Evolutionary conservation across 2,888 invertebrate genomes (phyloP).

Genomic region (Cerceris rybyensis): DNA sequence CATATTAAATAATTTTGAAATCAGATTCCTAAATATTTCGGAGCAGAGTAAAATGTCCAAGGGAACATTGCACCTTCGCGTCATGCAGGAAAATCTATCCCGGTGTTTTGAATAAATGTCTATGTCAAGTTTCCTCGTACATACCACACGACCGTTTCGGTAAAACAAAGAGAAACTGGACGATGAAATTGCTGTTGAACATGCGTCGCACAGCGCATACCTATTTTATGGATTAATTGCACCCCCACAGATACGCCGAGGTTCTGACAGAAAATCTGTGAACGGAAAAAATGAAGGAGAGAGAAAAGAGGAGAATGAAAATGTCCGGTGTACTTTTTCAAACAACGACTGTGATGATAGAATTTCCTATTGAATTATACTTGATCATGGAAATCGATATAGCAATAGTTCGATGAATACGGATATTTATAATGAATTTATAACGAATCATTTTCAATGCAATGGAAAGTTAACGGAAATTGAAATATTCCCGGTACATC

Average conservation of each 20-base stretch:
- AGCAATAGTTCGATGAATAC: too few species aligned
- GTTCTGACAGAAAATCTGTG: slow-evolving; percentile 15
- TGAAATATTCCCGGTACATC: too few species aligned
- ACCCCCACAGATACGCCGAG: slow-evolving; percentile 1
- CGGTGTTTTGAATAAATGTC: slow-evolving; percentile 55
- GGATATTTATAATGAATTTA: too few species aligned
- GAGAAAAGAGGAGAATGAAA: not conserved
- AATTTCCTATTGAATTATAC: slow-evolving; percentile 1
- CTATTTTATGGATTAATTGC: slow-evolving; percentile 60
- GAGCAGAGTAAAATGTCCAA: slow-evolving; percentile 30
- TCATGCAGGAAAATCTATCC: slow-evolving; percentile 27
- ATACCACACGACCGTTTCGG: slow-evolving; percentile 38
- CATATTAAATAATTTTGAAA: too few species aligned
- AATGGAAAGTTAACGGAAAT: too few species aligned
- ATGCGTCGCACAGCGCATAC: slow-evolving; percentile 35
- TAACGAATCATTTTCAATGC: too few species aligned
- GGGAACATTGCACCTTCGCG: slow-evolving; percentile 37
- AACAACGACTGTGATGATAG: not conserved
- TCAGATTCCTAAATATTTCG: slow-evolving; percentile 35
- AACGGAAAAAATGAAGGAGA: not conserved
- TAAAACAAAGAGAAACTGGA: slow-evolving; percentile 35
- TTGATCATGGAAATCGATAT: not conserved
- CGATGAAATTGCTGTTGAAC: slow-evolving; percentile 54
- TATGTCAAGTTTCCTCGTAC: slow-evolving; percentile 44
- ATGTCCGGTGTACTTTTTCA: slow-evolving; percentile 1